Evolutionary conservation across 1,140 invertebrate species (phyloP), one percentile per base, ranked within the genome.

Genomic region (Diorhabda elongata): DNA sequence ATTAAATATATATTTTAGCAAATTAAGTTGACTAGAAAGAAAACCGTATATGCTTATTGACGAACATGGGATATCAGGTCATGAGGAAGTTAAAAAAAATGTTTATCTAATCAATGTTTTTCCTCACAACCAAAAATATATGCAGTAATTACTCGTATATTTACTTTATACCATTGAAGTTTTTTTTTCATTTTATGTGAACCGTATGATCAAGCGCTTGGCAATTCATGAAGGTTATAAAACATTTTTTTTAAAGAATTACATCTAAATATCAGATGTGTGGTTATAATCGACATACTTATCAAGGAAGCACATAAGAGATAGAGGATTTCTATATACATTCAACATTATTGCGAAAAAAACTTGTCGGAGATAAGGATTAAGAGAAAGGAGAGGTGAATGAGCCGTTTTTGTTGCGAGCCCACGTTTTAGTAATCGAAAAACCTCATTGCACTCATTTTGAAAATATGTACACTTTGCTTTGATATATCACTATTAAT

Each of bases 301-400:
- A 57, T 68, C 59, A 64, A 73, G 72, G 72, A 73, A 73, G 72
- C 72, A 73, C 72, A 58, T 71, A 73, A 73, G 68, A 73, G 72
- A 73, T 65, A 71, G 47, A 73, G 66, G 69, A 52, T 71, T 58
- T 43, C 59, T 70, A 68, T 58, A 63, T 61, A 57, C 65, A 42
- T 57, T 42, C 9, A 66, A 66, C 11, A 64, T n/a, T 45, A 45
- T 44, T 3, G 4, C 47, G 47, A 4, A n/a, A n/a, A 52, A n/a
- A 4, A 8, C n/a, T 52, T 52, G 47, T 52, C 47, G 47, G 47
- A 52, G n/a, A 4, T n/a, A 52, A n/a, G 26, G 26, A 26, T 26
- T 26, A 26, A 26, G 26, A 26, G 26, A 26, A 26, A 26, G 47
- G 47, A 52, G 47, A 52, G 47, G 47, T 6, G 3, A 52, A 52